Conservation (phyloP, 2,888 invertebrate species). For the Ectemnius lituratus region DNA sequence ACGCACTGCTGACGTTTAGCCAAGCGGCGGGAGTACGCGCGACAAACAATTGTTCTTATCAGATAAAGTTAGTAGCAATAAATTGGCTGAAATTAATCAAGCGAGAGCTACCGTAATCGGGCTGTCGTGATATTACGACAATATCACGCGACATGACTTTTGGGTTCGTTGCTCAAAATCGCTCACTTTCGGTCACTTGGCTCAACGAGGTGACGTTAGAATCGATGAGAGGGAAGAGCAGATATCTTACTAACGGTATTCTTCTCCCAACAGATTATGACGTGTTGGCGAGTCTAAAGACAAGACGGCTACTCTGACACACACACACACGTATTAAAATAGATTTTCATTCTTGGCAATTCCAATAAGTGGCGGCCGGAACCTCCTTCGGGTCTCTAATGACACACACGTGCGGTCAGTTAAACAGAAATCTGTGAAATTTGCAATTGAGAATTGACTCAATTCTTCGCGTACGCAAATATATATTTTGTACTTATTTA, state of each 20-base stretch:
- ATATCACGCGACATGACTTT: too few species aligned
- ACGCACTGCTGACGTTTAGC: constrained; percentile 26
- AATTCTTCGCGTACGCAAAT: constrained; percentile 11
- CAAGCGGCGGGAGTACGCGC: constrained; percentile 35
- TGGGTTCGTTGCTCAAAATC: neutral
- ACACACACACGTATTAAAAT: constrained; percentile 61
- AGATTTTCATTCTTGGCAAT: constrained; percentile 32
- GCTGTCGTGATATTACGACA: too few species aligned
- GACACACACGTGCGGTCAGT: neutral
- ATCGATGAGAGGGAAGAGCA: constrained; percentile 8
- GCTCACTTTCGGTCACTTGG: constrained; percentile 36
- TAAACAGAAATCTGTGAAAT: constrained; percentile 24
- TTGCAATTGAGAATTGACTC: constrained; percentile 9
- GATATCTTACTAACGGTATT: constrained; percentile 58
- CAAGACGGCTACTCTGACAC: constrained; percentile 63
- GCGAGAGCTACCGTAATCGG: too few species aligned
- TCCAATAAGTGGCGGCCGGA: neutral
- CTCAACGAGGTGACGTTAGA: constrained; percentile 16
- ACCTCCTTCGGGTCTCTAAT: neutral
- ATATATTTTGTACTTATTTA: constrained; percentile 44
- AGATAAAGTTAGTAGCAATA: neutral
- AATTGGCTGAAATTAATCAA: too few species aligned
- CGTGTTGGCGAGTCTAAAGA: constrained; percentile 70
- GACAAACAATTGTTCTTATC: neutral
- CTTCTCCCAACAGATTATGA: constrained; percentile 75